These are phyloP conservation scores for Hippocampus kuda DNA, from an alignment of 2,797 vertebrate genomes.

Conservation along the genomic window DNA sequence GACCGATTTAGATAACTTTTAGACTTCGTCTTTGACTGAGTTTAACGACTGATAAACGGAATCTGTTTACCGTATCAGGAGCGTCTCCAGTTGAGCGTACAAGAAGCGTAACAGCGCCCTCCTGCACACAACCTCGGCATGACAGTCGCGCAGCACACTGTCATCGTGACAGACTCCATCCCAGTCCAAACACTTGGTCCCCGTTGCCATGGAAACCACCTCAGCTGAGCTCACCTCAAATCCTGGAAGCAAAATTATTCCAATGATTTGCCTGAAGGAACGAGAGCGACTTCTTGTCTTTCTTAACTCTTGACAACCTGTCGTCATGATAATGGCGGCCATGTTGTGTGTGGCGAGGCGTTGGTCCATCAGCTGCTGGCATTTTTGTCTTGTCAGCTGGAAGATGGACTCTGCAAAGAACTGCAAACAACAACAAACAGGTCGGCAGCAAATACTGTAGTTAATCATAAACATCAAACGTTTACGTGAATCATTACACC, in stretches of 20 bases:
- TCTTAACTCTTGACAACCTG: conserved; percentile 65
- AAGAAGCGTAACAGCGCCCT: conserved; percentile 81
- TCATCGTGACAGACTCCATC: conserved; percentile 66
- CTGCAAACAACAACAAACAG: conserved; percentile 46
- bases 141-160: conserved; percentile 72
- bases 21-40: too few relatives aligned
- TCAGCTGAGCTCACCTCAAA: conserved; percentile 75
- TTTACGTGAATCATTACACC: neutral
- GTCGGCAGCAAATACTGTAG: neutral
- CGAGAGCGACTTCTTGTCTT: neutral
- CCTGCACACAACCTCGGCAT: conserved; percentile 77
- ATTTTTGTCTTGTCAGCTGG: conserved; percentile 81
- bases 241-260: conserved; percentile 51
- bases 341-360: conserved; percentile 70
- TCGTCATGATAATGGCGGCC: conserved; percentile 86
- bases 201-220: conserved; percentile 80
- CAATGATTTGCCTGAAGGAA: neutral
- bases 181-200: conserved; percentile 78
- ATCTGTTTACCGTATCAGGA: conserved; percentile 27
- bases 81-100: conserved; percentile 79
- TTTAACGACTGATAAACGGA: neutral
- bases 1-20: too few relatives aligned
- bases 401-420: conserved; percentile 79
- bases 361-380: conserved; percentile 66
- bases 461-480: neutral